Evolutionary conservation across 1,140 invertebrate genomes (phyloP).

Genomic region (Drosophila miranda): DNA sequence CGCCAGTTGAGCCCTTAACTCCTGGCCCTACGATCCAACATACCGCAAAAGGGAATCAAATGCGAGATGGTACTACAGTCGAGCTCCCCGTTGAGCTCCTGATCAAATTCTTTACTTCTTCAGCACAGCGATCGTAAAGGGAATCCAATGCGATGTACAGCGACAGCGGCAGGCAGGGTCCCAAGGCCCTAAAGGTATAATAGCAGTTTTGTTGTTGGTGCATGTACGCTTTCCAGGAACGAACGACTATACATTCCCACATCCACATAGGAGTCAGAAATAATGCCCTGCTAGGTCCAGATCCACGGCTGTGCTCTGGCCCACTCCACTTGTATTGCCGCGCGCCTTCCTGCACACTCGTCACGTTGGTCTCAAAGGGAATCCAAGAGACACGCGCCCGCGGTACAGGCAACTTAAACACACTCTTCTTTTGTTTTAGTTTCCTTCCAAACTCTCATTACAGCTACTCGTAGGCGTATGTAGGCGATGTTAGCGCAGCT

Average conservation of each 20-base stretch:
- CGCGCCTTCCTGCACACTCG: constrained; percentile 18
- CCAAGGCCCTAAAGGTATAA: constrained; percentile 29
- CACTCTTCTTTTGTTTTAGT: constrained; percentile 41
- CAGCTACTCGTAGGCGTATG: constrained; percentile 11
- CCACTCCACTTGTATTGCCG: neutral
- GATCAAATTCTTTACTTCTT: constrained; percentile 21
- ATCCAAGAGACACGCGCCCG: constrained; percentile 78
- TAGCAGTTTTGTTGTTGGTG: constrained; percentile 18
- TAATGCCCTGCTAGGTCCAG: constrained; percentile 1
- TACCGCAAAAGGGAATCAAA: constrained; percentile 74
- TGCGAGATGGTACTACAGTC: constrained; percentile 73
- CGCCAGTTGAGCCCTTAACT: constrained; percentile 74
- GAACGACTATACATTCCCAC: neutral
- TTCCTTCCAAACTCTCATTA: constrained; percentile 25
- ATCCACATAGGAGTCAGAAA: constrained; percentile 17
- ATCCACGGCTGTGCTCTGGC: constrained; percentile 2
- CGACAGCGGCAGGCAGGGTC: constrained; percentile 58
- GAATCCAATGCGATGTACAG: constrained; percentile 74
- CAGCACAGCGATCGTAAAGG: constrained; percentile 61
- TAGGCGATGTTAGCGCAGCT: neutral
- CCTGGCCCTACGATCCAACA: constrained; percentile 71
- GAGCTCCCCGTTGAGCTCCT: constrained; percentile 21
- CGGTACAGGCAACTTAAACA: constrained; percentile 35
- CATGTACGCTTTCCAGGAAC: constrained; percentile 34
- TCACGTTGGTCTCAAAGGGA: constrained; percentile 73